Conservation (phyloP, 2,888 invertebrate genomes). For the Tanypteryx hageni region DNA sequence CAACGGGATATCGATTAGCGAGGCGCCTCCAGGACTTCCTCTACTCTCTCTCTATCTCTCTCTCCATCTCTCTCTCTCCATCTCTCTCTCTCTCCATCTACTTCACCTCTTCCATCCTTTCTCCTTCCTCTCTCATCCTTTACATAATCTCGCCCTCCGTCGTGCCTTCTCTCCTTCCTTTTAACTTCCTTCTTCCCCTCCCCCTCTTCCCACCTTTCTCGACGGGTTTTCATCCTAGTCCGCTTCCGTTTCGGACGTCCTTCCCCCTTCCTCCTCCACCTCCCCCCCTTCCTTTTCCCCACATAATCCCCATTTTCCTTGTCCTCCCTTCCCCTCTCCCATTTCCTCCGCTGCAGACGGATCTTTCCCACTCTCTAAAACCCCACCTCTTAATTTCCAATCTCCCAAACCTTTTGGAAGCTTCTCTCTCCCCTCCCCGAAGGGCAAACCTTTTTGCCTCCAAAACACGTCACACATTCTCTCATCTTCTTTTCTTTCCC, state of each 20-base stretch:
- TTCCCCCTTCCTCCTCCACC: neutral
- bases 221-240: neutral
- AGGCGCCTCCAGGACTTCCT: neutral
- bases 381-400: slow-evolving; percentile 37
- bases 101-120: no score
- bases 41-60: neutral
- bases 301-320: neutral
- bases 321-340: neutral
- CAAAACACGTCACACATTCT: neutral
- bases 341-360: neutral
- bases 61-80: neutral
- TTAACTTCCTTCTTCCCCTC: no score
- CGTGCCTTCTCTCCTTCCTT: no score
- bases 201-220: neutral
- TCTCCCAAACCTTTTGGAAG: slow-evolving; percentile 38
- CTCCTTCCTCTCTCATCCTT: no score
- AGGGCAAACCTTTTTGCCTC: no score
- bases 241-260: neutral
- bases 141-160: no score
- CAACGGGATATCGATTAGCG: neutral
- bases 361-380: no score
- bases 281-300: neutral
- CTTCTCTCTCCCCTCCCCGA: neutral
- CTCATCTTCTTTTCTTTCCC: neutral
- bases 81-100: neutral